A percentile compares a stretch with the other conserved stretches of the same genome.
These are phyloP conservation scores for Notolabrus celidotus DNA, from an alignment of 2,797 vertebrate genomes.

Conservation along the genomic window DNA sequence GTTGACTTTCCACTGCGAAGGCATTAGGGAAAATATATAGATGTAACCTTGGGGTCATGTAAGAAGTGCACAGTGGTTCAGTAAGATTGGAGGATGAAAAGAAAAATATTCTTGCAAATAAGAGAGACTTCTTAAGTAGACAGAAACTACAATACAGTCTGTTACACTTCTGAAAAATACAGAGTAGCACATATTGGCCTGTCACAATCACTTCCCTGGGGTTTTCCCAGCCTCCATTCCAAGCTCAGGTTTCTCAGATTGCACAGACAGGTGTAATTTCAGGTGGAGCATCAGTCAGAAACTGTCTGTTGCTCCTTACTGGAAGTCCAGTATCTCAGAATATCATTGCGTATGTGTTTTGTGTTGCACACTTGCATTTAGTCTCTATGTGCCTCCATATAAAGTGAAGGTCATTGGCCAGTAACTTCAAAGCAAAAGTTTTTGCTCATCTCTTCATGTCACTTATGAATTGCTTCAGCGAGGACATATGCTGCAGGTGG, in stretches of 20 bases:
- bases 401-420: constrained; percentile 4
- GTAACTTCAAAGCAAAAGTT: constrained; percentile 48
- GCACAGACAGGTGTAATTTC: constrained; percentile 66
- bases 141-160: not conserved
- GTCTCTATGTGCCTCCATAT: constrained; percentile 14
- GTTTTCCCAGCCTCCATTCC: constrained; percentile 34
- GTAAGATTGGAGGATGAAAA: constrained; percentile 14
- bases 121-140: not conserved
- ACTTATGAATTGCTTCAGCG: not conserved
- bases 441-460: constrained; percentile 12
- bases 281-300: constrained; percentile 51
- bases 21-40: constrained; percentile 42
- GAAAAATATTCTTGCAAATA: constrained; percentile 9
- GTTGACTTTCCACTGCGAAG: constrained; percentile 69
- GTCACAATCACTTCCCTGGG: constrained; percentile 23
- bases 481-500: not conserved
- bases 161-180: constrained; percentile 10
- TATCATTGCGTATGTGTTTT: constrained; percentile 37
- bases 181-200: constrained; percentile 35
- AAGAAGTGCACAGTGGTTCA: constrained; percentile 17
- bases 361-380: constrained; percentile 42
- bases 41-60: constrained; percentile 28
- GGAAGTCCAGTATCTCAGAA: constrained; percentile 59
- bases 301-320: constrained; percentile 53
- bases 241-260: constrained; percentile 44